phyloP scores from a whole-genome alignment of 2,888 invertebrate species.

The Megaustenia siamemsis region DNA sequence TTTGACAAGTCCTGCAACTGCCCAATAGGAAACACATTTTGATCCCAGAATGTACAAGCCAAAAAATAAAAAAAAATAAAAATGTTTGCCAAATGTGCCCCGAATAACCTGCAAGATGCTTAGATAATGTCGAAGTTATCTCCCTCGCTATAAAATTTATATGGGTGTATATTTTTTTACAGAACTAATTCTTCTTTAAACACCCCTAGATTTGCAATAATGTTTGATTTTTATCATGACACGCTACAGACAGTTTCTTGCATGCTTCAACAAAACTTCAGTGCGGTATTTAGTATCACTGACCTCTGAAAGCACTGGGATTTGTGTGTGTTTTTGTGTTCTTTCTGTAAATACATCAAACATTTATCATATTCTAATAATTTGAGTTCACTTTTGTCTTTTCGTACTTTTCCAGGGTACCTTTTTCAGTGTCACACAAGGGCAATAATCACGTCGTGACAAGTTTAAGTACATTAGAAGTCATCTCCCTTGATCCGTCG shows the following conservation, averaged over 20 bases:
- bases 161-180: neutral
- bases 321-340: neutral
- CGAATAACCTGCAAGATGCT: neutral
- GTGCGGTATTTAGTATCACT: neutral
- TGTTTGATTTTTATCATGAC: neutral
- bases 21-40: neutral
- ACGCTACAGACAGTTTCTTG: neutral
- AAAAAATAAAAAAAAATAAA: neutral
- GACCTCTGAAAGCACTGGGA: neutral
- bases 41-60: neutral
- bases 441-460: slow-evolving; percentile 2
- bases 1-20: neutral
- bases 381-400: slow-evolving; percentile 21
- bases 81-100: neutral
- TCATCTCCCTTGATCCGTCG: slow-evolving; percentile 19
- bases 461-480: slow-evolving; percentile 34
- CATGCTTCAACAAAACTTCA: neutral
- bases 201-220: neutral
- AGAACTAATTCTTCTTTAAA: neutral
- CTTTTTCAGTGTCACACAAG: neutral
- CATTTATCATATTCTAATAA: neutral
- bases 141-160: neutral
- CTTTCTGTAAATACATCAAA: neutral
- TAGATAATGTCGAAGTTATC: neutral
- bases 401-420: neutral